Evolutionary conservation across 2,113 vertebrate species (phyloP).

Genomic region (Sminthopsis crassicaudata): DNA sequence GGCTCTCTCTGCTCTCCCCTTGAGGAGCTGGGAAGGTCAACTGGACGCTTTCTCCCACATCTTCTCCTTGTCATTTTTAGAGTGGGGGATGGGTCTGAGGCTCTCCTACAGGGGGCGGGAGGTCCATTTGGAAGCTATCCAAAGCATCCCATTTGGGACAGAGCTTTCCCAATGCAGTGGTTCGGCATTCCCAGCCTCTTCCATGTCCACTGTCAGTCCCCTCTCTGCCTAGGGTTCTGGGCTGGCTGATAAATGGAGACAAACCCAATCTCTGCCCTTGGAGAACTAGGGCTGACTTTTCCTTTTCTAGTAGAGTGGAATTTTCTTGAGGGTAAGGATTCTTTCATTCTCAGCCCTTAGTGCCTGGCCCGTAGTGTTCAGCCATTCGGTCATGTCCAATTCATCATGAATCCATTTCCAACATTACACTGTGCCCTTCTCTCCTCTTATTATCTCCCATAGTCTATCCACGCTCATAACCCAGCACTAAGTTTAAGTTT

Average conservation of each 20-base stretch:
- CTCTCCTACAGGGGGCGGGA: no score
- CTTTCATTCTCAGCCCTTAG: neutral
- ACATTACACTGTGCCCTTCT: neutral
- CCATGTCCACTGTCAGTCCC: no score
- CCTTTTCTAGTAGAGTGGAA: neutral
- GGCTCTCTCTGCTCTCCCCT: neutral
- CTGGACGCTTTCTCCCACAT: no score
- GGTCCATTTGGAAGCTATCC: no score
- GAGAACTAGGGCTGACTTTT: neutral
- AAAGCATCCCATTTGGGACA: neutral
- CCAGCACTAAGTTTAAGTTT: neutral
- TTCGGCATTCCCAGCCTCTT: neutral
- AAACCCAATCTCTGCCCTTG: neutral
- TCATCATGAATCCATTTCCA: neutral
- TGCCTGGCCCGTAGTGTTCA: no score
- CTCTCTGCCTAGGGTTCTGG: neutral
- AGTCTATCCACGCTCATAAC: neutral
- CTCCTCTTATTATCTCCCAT: neutral
- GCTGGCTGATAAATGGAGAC: neutral
- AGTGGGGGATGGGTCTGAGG: no score
- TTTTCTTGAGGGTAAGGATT: neutral
- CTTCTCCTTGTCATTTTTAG: no score
- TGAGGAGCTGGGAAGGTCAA: neutral
- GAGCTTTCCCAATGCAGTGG: neutral
- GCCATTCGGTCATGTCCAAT: neutral